Percentiles rank a stretch among this genome's conserved stretches.
phyloP scores from a whole-genome alignment of 2,888 invertebrate species.

The Lordiphosa andalusiaca region DNA sequence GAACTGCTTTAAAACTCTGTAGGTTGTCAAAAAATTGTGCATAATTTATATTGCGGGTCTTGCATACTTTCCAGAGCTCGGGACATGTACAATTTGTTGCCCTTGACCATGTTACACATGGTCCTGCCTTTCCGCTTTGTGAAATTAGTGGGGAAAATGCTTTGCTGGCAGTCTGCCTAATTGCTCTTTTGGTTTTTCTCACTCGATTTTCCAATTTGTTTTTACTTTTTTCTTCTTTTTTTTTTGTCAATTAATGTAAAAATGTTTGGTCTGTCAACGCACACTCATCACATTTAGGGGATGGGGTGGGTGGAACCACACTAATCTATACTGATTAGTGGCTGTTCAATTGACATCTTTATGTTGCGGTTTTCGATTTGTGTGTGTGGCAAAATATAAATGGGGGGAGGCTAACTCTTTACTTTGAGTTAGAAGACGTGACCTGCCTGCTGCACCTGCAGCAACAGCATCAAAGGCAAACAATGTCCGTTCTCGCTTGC shows the following conservation, averaged over 20 bases:
- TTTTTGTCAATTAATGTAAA: conserved; percentile 51
- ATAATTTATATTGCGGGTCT: too few species aligned
- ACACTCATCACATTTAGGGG: too few species aligned
- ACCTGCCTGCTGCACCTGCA: conserved; percentile 36
- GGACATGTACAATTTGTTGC: too few species aligned
- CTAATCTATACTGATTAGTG: conserved; percentile 50
- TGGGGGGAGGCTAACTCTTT: background rate
- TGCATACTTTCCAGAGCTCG: too few species aligned
- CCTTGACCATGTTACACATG: too few species aligned
- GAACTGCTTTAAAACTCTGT: too few species aligned
- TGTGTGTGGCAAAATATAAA: conserved; percentile 8
- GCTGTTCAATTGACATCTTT: conserved; percentile 42
- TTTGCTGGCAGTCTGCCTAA: conserved; percentile 60
- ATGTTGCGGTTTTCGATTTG: conserved; percentile 10
- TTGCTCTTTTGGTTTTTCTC: conserved; percentile 42
- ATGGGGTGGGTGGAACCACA: background rate
- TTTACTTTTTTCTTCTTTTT: conserved; percentile 21
- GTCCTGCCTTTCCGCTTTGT: too few species aligned
- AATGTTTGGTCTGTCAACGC: conserved; percentile 37
- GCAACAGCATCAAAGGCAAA: conserved; percentile 35
- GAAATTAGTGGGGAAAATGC: background rate
- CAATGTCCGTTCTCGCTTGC: conserved; percentile 29
- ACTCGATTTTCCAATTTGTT: conserved; percentile 6
- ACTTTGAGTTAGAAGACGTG: conserved; percentile 47
- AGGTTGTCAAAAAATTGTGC: too few species aligned